phyloP scores from a whole-genome alignment of 2,888 invertebrate genomes.

The Chaitophorus viminalis region DNA sequence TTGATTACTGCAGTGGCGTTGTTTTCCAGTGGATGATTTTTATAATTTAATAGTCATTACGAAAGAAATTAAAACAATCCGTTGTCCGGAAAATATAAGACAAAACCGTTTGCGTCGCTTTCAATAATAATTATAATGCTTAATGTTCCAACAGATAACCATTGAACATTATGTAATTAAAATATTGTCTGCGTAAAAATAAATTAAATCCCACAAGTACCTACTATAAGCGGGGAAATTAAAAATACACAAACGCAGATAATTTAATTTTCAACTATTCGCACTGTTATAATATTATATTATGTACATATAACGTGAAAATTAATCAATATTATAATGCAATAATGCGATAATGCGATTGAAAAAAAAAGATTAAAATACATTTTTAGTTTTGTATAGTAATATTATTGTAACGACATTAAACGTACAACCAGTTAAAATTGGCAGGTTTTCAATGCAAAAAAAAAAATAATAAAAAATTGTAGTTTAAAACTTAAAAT shows the following conservation, averaged over 20 bases:
- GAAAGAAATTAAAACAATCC: constrained; percentile 60
- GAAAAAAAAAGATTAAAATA: no score
- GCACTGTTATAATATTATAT: not conserved
- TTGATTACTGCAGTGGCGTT: constrained; percentile 18
- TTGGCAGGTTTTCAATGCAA: no score
- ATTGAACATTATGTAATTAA: constrained; percentile 47
- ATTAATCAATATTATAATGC: no score
- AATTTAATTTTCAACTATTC: not conserved
- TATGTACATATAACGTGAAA: no score
- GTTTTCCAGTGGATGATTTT: constrained; percentile 54
- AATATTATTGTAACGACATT: no score
- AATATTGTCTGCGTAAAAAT: constrained; percentile 51
- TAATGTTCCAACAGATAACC: constrained; percentile 53
- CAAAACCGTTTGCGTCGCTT: constrained; percentile 49
- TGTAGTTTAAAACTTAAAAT: no score
- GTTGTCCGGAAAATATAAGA: constrained; percentile 52
- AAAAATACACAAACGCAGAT: constrained; percentile 2
- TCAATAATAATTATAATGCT: constrained; percentile 61
- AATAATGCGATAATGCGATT: no score
- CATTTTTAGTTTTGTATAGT: no score
- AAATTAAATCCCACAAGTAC: constrained; percentile 41
- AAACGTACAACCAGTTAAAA: no score
- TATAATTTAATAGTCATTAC: constrained; percentile 58
- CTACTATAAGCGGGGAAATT: not conserved
- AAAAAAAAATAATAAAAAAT: no score